A percentile compares a stretch with the other conserved stretches of the same genome.
Conservation (phyloP, 2,888 invertebrate species). For the Hoplodrina ambigua region DNA sequence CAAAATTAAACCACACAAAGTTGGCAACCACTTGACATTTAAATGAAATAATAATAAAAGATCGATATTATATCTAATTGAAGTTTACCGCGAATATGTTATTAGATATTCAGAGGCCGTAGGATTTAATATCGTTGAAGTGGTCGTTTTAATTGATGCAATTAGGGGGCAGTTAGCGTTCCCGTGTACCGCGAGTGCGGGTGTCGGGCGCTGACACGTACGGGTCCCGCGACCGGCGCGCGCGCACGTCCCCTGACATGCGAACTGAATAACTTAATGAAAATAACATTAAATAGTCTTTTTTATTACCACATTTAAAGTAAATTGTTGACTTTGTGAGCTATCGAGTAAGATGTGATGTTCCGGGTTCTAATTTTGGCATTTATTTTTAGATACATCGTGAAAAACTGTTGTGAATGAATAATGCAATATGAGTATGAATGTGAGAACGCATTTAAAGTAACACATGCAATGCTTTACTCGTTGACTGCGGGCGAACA, state of each 20-base stretch:
- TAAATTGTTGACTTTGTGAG: slow-evolving; percentile 48
- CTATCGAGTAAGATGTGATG: slow-evolving; percentile 40
- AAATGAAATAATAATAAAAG: slow-evolving; percentile 45
- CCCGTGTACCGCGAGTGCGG: slow-evolving; percentile 61
- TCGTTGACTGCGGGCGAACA: no score
- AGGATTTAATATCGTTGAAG: slow-evolving; percentile 75
- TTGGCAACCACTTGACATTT: slow-evolving; percentile 44
- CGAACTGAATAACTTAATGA: slow-evolving; percentile 78
- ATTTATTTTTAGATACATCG: slow-evolving; percentile 9
- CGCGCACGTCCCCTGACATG: slow-evolving; percentile 72
- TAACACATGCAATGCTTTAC: no score
- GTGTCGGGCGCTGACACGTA: slow-evolving; percentile 72
- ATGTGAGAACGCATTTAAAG: background rate
- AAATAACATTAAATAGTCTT: slow-evolving; percentile 69
- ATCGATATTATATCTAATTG: slow-evolving; percentile 54
- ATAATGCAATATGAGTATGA: background rate
- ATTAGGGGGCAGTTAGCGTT: slow-evolving; percentile 76
- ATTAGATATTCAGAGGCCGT: slow-evolving; percentile 76
- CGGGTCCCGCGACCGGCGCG: slow-evolving; percentile 63
- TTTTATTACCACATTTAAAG: slow-evolving; percentile 58
- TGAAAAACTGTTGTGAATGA: background rate
- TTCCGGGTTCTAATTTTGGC: slow-evolving; percentile 35
- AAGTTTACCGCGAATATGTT: slow-evolving; percentile 66
- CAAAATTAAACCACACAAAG: slow-evolving; percentile 18
- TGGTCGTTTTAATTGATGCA: slow-evolving; percentile 78